phyloP scores from a whole-genome alignment of 2,797 vertebrate genomes.

The Paedocypris micromegethes region DNA sequence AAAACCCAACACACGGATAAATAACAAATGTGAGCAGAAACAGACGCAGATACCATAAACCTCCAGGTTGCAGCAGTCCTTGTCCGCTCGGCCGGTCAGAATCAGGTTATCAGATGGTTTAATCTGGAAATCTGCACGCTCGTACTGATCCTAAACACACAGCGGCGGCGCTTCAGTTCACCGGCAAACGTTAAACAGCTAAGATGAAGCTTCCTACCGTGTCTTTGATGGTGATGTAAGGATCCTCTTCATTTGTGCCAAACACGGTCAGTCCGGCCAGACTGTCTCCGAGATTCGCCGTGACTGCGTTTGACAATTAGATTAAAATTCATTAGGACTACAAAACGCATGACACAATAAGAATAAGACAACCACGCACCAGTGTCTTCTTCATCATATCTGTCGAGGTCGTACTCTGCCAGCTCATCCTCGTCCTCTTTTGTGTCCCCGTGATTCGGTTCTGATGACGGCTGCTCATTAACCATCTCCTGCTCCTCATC shows the following conservation, averaged over 20 bases:
- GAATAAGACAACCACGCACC: constrained; percentile 58
- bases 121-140: constrained; percentile 90
- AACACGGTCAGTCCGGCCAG: constrained; percentile 87
- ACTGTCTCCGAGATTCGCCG: constrained; percentile 81
- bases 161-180: neutral
- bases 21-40: neutral
- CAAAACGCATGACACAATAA: neutral
- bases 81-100: constrained; percentile 81
- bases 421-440: constrained; percentile 68
- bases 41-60: constrained; percentile 69
- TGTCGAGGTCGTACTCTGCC: constrained; percentile 85
- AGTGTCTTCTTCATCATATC: constrained; percentile 79
- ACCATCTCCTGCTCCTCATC: constrained; percentile 48
- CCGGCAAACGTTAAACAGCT: neutral
- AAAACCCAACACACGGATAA: neutral
- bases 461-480: constrained; percentile 37
- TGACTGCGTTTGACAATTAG: constrained; percentile 56
- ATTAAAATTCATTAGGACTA: too few species aligned
- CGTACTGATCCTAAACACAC: constrained; percentile 84
- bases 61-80: constrained; percentile 90
- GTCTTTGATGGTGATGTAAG: constrained; percentile 91
- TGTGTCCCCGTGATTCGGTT: constrained; percentile 31
- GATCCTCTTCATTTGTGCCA: constrained; percentile 85
- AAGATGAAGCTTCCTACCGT: constrained; percentile 71
- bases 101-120: constrained; percentile 89